Conservation (phyloP, 2,797 vertebrate genomes). For the Acanthopagrus latus region DNA sequence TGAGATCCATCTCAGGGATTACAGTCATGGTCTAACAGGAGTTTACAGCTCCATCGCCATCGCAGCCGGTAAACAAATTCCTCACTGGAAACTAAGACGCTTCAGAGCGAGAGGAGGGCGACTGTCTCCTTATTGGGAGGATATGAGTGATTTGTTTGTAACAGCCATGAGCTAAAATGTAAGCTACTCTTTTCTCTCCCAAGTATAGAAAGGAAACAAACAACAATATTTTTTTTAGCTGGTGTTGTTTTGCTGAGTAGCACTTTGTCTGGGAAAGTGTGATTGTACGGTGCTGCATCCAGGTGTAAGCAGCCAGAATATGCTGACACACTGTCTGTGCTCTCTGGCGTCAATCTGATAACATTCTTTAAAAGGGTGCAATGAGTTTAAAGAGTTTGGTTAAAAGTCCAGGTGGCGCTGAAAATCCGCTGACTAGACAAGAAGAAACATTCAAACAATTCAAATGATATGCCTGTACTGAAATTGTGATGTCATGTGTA, state of each 20-base stretch:
- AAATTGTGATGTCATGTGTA: background rate
- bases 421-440: constrained; percentile 5
- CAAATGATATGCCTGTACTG: background rate
- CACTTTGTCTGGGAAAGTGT: constrained; percentile 21
- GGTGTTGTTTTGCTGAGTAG: constrained; percentile 15
- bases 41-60: constrained; percentile 52
- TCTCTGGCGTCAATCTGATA: constrained; percentile 28
- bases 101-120: background rate
- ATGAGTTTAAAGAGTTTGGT: constrained; percentile 1
- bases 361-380: constrained; percentile 7
- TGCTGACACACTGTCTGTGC: constrained; percentile 33
- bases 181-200: background rate
- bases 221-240: background rate
- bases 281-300: background rate
- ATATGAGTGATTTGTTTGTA: background rate
- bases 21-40: constrained; percentile 46
- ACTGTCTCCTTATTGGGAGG: background rate
- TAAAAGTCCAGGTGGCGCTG: background rate
- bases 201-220: background rate
- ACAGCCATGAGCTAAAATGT: background rate
- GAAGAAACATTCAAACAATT: background rate
- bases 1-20: constrained; percentile 44
- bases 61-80: constrained; percentile 51
- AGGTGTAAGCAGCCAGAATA: constrained; percentile 16
- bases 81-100: constrained; percentile 7